A percentile compares a stretch with the other conserved stretches of the same genome.
phyloP scores from a whole-genome alignment of 2,888 invertebrate genomes.

The Sarcophaga caerulescens region DNA sequence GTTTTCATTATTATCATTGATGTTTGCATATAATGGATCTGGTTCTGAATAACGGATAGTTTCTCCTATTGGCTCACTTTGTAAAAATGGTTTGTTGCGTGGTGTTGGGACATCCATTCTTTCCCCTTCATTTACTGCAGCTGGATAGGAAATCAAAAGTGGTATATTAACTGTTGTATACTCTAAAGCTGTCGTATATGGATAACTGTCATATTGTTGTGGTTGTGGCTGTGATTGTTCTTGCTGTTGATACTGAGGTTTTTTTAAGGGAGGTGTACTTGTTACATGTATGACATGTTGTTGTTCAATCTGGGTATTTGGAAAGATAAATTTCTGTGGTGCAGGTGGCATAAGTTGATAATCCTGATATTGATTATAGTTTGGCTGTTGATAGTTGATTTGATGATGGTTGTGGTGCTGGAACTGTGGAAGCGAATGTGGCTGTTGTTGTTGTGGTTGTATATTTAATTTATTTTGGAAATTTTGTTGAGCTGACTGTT shows the following conservation, averaged over 20 bases:
- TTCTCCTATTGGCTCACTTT: slow-evolving; percentile 77
- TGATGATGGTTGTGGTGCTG: slow-evolving; percentile 18
- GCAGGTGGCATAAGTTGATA: slow-evolving; percentile 56
- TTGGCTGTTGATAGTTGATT: slow-evolving; percentile 27
- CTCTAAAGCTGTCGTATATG: slow-evolving; percentile 52
- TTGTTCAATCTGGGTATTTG: slow-evolving; percentile 65
- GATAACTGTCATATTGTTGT: slow-evolving; percentile 61
- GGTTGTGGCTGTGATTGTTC: slow-evolving; percentile 68
- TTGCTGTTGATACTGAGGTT: slow-evolving; percentile 71
- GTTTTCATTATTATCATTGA: background rate
- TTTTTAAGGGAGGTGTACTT: slow-evolving; percentile 64
- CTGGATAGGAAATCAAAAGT: slow-evolving; percentile 72
- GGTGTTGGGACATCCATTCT: slow-evolving; percentile 72
- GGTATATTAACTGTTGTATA: slow-evolving; percentile 70
- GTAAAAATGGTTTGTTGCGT: slow-evolving; percentile 74
- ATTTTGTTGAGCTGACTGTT: slow-evolving; percentile 7
- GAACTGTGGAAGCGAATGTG: background rate
- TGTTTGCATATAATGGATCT: slow-evolving; percentile 81
- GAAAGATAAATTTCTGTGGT: slow-evolving; percentile 70
- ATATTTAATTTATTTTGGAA: background rate
- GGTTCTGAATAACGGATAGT: slow-evolving; percentile 81
- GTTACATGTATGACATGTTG: slow-evolving; percentile 70
- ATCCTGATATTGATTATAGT: slow-evolving; percentile 23
- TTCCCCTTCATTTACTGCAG: slow-evolving; percentile 68
- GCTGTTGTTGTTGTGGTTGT: slow-evolving; percentile 10